Percentiles rank a stretch among this genome's conserved stretches.
phyloP scores from a whole-genome alignment of 2,888 invertebrate species.

The Archips xylosteana region DNA sequence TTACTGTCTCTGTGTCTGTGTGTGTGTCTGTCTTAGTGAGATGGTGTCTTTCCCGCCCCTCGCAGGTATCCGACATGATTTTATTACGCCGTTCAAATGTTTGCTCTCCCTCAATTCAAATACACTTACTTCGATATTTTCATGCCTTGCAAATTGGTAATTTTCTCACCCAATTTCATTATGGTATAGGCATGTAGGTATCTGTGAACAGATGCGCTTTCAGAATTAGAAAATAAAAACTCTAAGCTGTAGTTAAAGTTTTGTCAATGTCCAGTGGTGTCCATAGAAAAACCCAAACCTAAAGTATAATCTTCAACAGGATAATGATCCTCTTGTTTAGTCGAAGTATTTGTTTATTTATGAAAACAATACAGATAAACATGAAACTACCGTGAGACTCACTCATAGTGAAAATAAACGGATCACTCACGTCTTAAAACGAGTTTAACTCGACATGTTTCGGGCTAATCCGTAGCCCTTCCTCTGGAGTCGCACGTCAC shows the following conservation, averaged over 20 bases:
- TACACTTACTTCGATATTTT: conserved; percentile 32
- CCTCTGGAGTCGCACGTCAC: too few relatives aligned
- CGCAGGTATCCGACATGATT: conserved; percentile 58
- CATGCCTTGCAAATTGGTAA: conserved; percentile 26
- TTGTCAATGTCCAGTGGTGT: neutral
- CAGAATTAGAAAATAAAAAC: neutral
- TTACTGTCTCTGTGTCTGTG: too few relatives aligned
- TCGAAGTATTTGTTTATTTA: too few relatives aligned
- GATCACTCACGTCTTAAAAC: too few relatives aligned
- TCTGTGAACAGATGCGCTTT: neutral
- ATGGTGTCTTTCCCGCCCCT: conserved; percentile 5
- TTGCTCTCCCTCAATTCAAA: conserved; percentile 53
- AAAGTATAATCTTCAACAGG: too few relatives aligned
- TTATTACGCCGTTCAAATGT: conserved; percentile 72
- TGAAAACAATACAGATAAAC: too few relatives aligned
- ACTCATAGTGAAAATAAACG: too few relatives aligned
- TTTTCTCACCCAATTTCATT: conserved; percentile 25
- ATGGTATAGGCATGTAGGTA: neutral
- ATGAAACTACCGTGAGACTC: too few relatives aligned
- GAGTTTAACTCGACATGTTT: too few relatives aligned
- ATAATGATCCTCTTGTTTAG: too few relatives aligned
- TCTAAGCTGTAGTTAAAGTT: neutral
- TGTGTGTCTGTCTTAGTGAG: neutral
- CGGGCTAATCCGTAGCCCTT: too few relatives aligned
- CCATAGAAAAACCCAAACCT: too few relatives aligned